Conservation (phyloP, 2,113 vertebrate species). For the Mellivora capensis region DNA sequence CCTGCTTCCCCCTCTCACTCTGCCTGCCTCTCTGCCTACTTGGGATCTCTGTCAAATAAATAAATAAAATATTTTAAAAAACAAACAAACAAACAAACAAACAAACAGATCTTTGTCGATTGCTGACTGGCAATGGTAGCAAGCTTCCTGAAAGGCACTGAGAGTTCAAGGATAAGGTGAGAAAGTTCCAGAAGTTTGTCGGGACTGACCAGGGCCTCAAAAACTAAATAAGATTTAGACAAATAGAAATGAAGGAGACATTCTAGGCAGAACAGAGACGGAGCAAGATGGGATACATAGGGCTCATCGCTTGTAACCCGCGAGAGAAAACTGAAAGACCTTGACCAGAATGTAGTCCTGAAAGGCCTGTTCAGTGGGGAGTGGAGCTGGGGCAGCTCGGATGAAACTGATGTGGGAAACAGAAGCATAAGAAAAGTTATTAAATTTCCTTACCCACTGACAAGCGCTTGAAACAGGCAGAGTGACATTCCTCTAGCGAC, state of each 20-base stretch:
- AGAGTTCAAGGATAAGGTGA: not conserved
- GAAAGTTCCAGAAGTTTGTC: not conserved
- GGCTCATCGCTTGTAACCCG: fast-evolving
- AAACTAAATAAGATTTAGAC: not conserved
- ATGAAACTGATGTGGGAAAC: too few species aligned
- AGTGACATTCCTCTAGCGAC: too few species aligned
- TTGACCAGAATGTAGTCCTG: fast-evolving
- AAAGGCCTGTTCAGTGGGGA: not conserved
- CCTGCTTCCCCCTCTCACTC: too few species aligned
- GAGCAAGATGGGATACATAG: not conserved
- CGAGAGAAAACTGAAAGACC: not conserved
- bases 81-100: too few species aligned
- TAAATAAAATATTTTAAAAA: too few species aligned
- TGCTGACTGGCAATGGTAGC: fast-evolving
- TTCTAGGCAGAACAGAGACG: not conserved
- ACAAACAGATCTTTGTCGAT: fast-evolving
- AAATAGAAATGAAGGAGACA: not conserved
- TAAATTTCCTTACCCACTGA: too few species aligned
- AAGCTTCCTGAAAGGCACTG: not conserved
- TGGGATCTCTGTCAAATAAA: too few species aligned
- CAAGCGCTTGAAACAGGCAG: too few species aligned
- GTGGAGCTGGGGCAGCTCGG: fast-evolving
- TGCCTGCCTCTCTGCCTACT: too few species aligned
- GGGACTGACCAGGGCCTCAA: not conserved
- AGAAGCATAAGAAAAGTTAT: too few species aligned